A percentile compares a stretch with the other conserved stretches of the same genome.
These are phyloP conservation scores for Drosophila sp. DNA, from an alignment of 1,140 invertebrate genomes.

Conservation along the genomic window DNA sequence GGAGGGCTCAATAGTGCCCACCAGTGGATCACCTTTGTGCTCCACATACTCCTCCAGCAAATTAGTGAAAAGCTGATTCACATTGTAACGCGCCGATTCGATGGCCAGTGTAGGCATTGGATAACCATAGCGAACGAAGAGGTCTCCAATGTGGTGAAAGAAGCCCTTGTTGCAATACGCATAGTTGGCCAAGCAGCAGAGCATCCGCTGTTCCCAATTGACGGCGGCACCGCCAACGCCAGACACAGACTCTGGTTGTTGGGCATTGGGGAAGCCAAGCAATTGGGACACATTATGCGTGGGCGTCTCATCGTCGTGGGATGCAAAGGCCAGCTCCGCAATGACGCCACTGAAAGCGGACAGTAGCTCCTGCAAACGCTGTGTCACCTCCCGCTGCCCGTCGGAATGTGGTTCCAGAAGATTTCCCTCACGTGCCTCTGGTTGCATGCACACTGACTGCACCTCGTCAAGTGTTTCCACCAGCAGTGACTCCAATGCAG, in stretches of 20 bases:
- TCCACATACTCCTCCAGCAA: slow-evolving; percentile 94
- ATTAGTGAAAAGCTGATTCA: slow-evolving; percentile 89
- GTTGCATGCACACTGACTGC: slow-evolving; percentile 92
- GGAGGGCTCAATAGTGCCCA: slow-evolving; percentile 96
- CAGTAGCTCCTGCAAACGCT: slow-evolving; percentile 90
- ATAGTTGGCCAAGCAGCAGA: slow-evolving; percentile 96
- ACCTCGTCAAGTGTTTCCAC: slow-evolving; percentile 93
- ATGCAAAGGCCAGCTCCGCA: slow-evolving; percentile 88
- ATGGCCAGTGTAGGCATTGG: slow-evolving; percentile 89
- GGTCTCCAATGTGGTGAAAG: slow-evolving; percentile 88
- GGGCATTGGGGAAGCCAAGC: slow-evolving; percentile 87
- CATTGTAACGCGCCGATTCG: slow-evolving; percentile 86
- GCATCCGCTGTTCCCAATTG: slow-evolving; percentile 91
- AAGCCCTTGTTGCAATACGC: slow-evolving; percentile 91
- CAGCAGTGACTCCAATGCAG: slow-evolving; percentile 92
- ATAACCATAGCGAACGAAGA: slow-evolving; percentile 89
- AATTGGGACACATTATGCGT: slow-evolving; percentile 87
- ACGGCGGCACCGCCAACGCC: slow-evolving; percentile 78
- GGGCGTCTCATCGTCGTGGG: slow-evolving; percentile 87
- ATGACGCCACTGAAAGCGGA: slow-evolving; percentile 88
- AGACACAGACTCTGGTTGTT: slow-evolving; percentile 80
- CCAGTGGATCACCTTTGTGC: slow-evolving; percentile 95
- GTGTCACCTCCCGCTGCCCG: slow-evolving; percentile 88
- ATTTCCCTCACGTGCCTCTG: slow-evolving; percentile 89
- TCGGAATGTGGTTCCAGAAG: slow-evolving; percentile 87